phyloP scores from a whole-genome alignment of 2,113 vertebrate species.

The Kryptolebias marmoratus region DNA sequence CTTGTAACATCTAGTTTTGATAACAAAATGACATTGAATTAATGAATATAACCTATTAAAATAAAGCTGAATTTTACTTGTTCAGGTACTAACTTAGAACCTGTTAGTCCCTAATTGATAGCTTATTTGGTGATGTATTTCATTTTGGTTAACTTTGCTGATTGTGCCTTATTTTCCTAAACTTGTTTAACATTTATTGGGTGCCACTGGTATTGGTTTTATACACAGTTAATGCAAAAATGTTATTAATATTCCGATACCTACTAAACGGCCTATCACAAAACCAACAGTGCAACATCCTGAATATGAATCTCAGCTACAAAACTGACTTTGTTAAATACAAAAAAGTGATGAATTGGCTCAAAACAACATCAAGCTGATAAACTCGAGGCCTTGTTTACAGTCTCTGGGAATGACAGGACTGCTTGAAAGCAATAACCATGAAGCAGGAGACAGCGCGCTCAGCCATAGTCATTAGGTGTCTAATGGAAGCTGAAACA shows the following conservation, averaged over 20 bases:
- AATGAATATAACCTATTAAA: no score
- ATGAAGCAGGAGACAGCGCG: slow-evolving; percentile 47
- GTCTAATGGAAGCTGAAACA: slow-evolving; percentile 53
- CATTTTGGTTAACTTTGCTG: no score
- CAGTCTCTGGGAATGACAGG: slow-evolving; percentile 44
- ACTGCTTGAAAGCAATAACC: slow-evolving; percentile 45
- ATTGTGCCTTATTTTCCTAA: no score
- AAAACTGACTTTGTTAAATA: slow-evolving; percentile 21
- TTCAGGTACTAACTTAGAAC: not conserved
- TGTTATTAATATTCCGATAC: no score
- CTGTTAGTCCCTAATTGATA: not conserved
- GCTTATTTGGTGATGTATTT: not conserved
- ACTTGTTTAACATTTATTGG: no score
- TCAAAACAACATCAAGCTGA: slow-evolving; percentile 60
- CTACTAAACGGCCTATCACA: not conserved
- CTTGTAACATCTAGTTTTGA: not conserved
- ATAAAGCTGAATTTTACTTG: not conserved
- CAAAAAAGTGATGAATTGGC: slow-evolving; percentile 51
- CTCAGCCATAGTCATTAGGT: slow-evolving; percentile 54
- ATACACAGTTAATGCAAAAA: no score
- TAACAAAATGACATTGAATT: not conserved
- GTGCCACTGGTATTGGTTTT: no score
- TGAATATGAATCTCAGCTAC: slow-evolving; percentile 30
- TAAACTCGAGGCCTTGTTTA: slow-evolving; percentile 51
- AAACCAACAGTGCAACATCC: not conserved